Conservation (phyloP, 2,113 vertebrate species). For the Aldabrachelys gigantea region DNA sequence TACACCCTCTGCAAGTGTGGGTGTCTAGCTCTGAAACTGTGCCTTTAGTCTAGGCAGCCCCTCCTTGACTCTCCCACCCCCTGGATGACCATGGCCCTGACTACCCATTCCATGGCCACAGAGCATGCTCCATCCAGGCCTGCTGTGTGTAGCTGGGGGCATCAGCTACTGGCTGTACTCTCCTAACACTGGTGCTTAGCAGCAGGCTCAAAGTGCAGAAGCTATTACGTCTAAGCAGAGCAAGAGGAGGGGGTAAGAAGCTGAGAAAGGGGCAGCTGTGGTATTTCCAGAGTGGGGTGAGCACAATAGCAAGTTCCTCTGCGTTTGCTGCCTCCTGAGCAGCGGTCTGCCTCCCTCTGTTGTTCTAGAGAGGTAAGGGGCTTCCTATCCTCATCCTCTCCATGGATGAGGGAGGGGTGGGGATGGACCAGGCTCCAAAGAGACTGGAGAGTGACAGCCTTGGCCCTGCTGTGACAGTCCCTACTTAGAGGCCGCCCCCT, state of each 20-base stretch:
- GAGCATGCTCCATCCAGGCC: not conserved
- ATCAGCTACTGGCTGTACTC: not conserved
- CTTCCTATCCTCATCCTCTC: too few relatives aligned
- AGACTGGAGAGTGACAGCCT: not conserved
- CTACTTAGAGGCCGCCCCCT: accelerated
- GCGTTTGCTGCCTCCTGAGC: not conserved
- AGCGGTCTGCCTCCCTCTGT: not conserved
- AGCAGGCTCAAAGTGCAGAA: not conserved
- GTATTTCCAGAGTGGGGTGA: not conserved
- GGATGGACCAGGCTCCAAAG: not conserved
- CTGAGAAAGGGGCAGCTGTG: accelerated
- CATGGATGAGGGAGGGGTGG: not conserved
- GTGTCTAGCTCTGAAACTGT: not conserved
- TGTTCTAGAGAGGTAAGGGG: accelerated
- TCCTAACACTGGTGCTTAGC: accelerated
- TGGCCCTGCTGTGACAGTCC: not conserved
- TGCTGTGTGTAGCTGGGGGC: not conserved
- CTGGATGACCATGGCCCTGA: not conserved
- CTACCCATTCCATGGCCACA: not conserved
- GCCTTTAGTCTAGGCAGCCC: not conserved
- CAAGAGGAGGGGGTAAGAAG: accelerated
- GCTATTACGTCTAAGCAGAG: not conserved
- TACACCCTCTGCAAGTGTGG: not conserved
- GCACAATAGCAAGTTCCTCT: not conserved
- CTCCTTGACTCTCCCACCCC: too few relatives aligned